Conservation (phyloP, 2,797 vertebrate species). For the Helarctos malayanus region DNA sequence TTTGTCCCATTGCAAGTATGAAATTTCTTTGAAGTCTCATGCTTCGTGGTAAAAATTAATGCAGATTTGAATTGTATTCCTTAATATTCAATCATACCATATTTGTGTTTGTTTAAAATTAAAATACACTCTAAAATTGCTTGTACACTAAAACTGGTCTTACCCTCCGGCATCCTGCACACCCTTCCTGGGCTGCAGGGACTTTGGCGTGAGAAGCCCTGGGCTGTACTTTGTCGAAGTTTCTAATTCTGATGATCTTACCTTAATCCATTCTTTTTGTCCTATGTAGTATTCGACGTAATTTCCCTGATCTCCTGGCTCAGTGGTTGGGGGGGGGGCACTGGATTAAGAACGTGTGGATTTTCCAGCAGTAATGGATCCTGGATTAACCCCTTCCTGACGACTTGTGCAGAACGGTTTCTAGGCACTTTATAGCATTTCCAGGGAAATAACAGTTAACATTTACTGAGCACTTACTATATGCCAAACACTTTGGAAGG, state of each 20-base stretch:
- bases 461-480: not conserved
- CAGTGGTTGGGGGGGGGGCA: not conserved
- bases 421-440: not conserved
- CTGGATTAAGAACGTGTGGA: not conserved
- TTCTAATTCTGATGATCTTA: not conserved
- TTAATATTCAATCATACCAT: not conserved
- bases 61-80: not conserved
- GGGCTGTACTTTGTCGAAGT: not conserved
- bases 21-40: not conserved
- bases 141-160: not conserved
- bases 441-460: not conserved
- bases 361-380: not conserved
- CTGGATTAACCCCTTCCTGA: not conserved
- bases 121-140: not conserved
- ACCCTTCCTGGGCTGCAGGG: not conserved
- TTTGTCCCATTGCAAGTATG: not conserved
- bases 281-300: not conserved
- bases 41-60: constrained; percentile 55
- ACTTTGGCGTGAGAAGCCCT: not conserved
- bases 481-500: not conserved
- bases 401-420: not conserved
- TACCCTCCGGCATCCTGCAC: not conserved
- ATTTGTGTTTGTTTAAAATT: constrained; percentile 8
- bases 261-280: not conserved
- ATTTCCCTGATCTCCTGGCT: not conserved